A percentile compares a stretch with the other conserved stretches of the same genome.
These are phyloP conservation scores for Pectinophora gossypiella DNA, from an alignment of 1,140 invertebrate species.

Conservation along the genomic window DNA sequence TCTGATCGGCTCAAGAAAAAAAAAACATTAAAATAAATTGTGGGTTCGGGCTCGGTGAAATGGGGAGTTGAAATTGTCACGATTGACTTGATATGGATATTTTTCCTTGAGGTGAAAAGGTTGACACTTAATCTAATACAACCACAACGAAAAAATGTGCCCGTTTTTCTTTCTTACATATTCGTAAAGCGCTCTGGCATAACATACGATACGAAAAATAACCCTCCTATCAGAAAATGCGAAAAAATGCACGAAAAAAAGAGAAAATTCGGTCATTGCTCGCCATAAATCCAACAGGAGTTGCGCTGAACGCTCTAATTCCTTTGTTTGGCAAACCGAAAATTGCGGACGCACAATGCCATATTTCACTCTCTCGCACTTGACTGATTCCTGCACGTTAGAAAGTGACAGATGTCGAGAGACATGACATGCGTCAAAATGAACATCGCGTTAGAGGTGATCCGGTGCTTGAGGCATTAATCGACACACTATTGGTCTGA, in stretches of 20 bases:
- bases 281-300: slow-evolving; percentile 43
- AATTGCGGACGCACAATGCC: slow-evolving; percentile 34
- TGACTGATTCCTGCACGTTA: slow-evolving; percentile 37
- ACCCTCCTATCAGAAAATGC: neutral
- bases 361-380: slow-evolving; percentile 58
- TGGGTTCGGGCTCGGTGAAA: slow-evolving; percentile 1
- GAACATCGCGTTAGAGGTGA: slow-evolving; percentile 25
- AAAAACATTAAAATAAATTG: slow-evolving; percentile 29
- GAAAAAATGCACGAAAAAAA: slow-evolving; percentile 26
- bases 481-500: neutral
- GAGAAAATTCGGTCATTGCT: slow-evolving; percentile 48
- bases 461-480: neutral
- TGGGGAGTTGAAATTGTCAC: neutral
- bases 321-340: slow-evolving; percentile 62
- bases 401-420: slow-evolving; percentile 37
- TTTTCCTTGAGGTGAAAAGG: too few relatives aligned
- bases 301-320: slow-evolving; percentile 47
- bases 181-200: neutral
- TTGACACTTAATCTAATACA: too few relatives aligned
- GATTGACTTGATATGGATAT: neutral
- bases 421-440: slow-evolving; percentile 21
- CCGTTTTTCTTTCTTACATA: too few relatives aligned
- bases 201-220: too few relatives aligned
- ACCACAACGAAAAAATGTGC: too few relatives aligned
- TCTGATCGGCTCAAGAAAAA: slow-evolving; percentile 47